Evolutionary conservation across 2,888 invertebrate species (phyloP).

Genomic region (Aromia moschata): DNA sequence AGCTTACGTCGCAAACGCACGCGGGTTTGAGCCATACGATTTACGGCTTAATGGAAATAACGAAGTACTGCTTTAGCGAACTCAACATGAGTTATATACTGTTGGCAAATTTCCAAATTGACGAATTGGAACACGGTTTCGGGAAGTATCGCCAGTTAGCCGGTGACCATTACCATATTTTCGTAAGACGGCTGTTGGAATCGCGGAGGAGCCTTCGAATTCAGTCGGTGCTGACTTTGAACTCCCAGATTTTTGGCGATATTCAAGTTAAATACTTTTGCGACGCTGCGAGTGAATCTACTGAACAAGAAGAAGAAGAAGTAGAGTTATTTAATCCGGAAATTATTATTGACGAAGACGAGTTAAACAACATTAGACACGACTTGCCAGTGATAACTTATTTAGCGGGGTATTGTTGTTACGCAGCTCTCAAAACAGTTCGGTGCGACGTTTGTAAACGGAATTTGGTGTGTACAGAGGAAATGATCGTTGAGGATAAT

Average conservation of each 20-base stretch:
- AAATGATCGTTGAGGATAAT: constrained; percentile 1
- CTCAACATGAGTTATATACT: background rate
- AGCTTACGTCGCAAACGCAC: constrained; percentile 7
- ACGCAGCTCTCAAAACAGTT: background rate
- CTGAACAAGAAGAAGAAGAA: background rate
- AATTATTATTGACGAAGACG: background rate
- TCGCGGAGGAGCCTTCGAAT: constrained; percentile 8
- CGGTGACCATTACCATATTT: constrained; percentile 11
- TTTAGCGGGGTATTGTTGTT: constrained; percentile 3
- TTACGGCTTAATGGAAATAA: background rate
- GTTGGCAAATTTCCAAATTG: constrained; percentile 5
- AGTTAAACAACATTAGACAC: background rate
- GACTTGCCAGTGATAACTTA: constrained; percentile 6
- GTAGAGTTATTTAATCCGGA: background rate
- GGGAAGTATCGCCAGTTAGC: constrained; percentile 17
- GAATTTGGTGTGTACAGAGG: background rate
- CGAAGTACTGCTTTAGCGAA: background rate
- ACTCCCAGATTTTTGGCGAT: constrained; percentile 2
- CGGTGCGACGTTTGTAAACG: background rate
- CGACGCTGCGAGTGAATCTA: background rate
- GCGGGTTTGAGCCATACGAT: background rate
- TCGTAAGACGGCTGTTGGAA: constrained; percentile 13
- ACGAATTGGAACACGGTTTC: constrained; percentile 9
- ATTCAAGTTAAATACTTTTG: constrained; percentile 1
- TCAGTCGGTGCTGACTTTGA: constrained; percentile 19